Evolutionary conservation across 1,140 invertebrate genomes (phyloP), one percentile per base, ranked within the genome.

Genomic region (Megalopta genalis): DNA sequence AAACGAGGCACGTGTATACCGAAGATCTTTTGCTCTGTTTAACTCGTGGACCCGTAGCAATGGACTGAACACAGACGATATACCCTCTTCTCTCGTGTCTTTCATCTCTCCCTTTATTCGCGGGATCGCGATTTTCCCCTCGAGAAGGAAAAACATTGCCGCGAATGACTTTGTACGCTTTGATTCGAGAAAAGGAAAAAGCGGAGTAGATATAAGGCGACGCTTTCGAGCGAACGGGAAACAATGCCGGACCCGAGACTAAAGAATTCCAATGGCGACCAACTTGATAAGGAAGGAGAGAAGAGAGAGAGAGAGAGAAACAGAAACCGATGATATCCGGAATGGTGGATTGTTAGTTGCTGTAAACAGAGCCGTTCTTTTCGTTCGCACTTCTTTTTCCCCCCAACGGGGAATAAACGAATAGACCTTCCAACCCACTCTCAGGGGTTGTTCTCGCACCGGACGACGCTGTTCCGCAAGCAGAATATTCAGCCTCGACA

Each of bases 401-500:
- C 27, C 32, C 52, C 46, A 27, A 63, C 9, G 10, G 12, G 60
- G 74, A 57, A 46, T 46, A 71, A 72, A 77, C 75, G 75, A 77
- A 59, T 59, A 63, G 52, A 49, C 39, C 60, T 14, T 5, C 49
- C 12, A 5, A 12, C 49, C 49, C 4, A 6, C 49, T 18, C 49
- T 52, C 49, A 16, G 3, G 3, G 25, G 57, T 63, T 46, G 42
- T 42, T 77, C 52, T 54, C 76, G 60, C 68, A 60, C 77, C 54
- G 78, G 69, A 77, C 77, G 70, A 42, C 72, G 71, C 71, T 62
- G 77, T 72, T 76, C 73, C 59, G 72, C 69, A 72, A 66, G 59
- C 72, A 64, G 73, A 80, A 74, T 75, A 73, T 76, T 84, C 79
- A 74, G 82, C 75, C 42, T 76, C 84, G 81, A 84, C 89, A 90